Base-by-base conservation (phyloP, 23 tunicate species). In the Diplosoma virens region DNA sequence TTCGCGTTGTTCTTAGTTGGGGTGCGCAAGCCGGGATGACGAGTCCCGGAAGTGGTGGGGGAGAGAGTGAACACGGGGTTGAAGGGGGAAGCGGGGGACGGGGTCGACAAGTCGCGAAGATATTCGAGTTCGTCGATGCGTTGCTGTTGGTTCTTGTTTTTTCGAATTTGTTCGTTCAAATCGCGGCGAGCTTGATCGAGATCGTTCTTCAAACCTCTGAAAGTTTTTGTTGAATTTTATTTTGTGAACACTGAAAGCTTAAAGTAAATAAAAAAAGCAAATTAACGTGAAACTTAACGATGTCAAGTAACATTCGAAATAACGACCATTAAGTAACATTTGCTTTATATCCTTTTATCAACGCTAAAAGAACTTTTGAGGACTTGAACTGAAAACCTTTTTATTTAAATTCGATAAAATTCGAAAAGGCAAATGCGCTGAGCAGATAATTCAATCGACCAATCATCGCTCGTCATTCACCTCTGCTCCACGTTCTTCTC, bases 21-120 rank as follows among this genome's bases (percentile, higher is more conserved):
- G 34, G 69, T 61, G 63, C 63, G 50, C 50, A 41, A 41, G 14
- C 14, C 14, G 9, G n/a, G n/a, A n/a, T n/a, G n/a, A n/a, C n/a
- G n/a, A n/a, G n/a, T n/a, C n/a, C n/a, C n/a, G n/a, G 61, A 55
- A 4, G 20, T 52, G 28, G 94, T 52, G 7, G 96, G 96, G 6
- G 96, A 82, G 0, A 66, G 70, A 33, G 96, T 89, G 75, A 82
- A 89, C 0, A 89, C 83, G 27, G 96, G 96, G 81, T 89, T 89
- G 50, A 89, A 89, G 1, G 86, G 81, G n/a, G 96, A 81, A 1
- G 88, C 77, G 0, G 96, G 84, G 26, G 88, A 61, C 4, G 96
- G 83, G 41, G 79, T 82, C 70, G 71, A 33, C 3, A 84, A 75
- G 30, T 70, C 36, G 16, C 82, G 61, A 18, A 81, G 88, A 55